These are phyloP conservation scores for Archaeoteleia sp. DNA, from an alignment of 2,888 invertebrate species.

Conservation along the genomic window DNA sequence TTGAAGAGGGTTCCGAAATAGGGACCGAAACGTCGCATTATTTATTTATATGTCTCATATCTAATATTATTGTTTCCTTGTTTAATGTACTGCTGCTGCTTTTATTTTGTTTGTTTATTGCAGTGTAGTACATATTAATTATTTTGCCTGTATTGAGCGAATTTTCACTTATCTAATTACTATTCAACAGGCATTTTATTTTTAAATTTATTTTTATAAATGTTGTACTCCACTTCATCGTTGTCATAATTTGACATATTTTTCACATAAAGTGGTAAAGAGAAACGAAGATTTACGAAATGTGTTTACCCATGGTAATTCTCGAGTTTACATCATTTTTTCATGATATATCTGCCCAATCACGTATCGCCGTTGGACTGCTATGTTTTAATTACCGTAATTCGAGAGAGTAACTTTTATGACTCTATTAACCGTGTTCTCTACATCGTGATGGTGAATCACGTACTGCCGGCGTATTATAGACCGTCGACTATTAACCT, in stretches of 20 bases:
- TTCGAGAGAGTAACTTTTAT: constrained; percentile 60
- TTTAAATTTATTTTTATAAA: too few relatives aligned
- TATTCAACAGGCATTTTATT: too few relatives aligned
- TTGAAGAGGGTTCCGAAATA: too few relatives aligned
- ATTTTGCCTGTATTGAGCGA: too few relatives aligned
- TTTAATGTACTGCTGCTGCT: too few relatives aligned
- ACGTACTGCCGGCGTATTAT: constrained; percentile 46
- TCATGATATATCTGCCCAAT: constrained; percentile 38
- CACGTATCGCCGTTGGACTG: constrained; percentile 39
- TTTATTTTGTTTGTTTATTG: too few relatives aligned
- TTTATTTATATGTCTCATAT: too few relatives aligned
- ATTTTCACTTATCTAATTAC: too few relatives aligned
- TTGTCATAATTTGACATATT: neutral
- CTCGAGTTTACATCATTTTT: constrained; percentile 45
- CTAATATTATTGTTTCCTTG: too few relatives aligned
- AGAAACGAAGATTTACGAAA: constrained; percentile 9
- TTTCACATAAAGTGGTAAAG: neutral
- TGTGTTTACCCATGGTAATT: constrained; percentile 9
- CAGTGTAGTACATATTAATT: too few relatives aligned
- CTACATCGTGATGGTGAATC: constrained; percentile 50
- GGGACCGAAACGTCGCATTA: too few relatives aligned
- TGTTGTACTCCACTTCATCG: too few relatives aligned
- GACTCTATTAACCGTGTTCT: constrained; percentile 59
- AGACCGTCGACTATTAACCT: constrained; percentile 50
- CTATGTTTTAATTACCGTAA: constrained; percentile 59